Evolutionary conservation across 2,888 invertebrate species (phyloP), one percentile per base, ranked within the genome.

Genomic region (Uloborus plumipes): DNA sequence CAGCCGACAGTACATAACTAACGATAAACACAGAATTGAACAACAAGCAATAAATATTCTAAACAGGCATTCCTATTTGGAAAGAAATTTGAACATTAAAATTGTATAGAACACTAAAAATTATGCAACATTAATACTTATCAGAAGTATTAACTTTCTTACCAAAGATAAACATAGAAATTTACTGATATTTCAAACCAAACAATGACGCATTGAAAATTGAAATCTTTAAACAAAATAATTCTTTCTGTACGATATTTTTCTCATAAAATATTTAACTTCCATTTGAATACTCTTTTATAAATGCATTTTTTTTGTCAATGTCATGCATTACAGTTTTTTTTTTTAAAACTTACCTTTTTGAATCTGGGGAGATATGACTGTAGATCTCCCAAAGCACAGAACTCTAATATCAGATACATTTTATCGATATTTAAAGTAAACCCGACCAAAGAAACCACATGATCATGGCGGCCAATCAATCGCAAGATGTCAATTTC

Each of bases 401-500:
- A 80, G 58, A 64, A 70, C 39, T 80, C 80, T 14, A 80, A 55
- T 7, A 80, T 22, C 6, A 80, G 31, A 14, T 26, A 74, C 69
- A 74, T 74, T 31, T 74, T 80, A 14, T 80, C 70, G 16, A 80
- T 1, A 58, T 58, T 58, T 9, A 80, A 58, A 20, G 74, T 70
- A 49, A 80, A 80, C 50, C 80, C 80, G 39, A 70, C 58, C 11
- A 80, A 26, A 31, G 58, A 50, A 31, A 80, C 51, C 31, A 80
- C 47, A 18, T 70, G 51, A 9, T 69, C 62, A 49, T 80, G 80
- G 7, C 80, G 62, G 18, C 80, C 80, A 49, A 80, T 49, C 20
- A 64, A 18, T 3, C 39, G 55, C 31, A 80, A 50, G 20, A 80
- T 58, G 22, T 74, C 74, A 14, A 80, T 62, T 59, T 80, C 80